These are phyloP conservation scores for Patella caerulea DNA, from an alignment of 2,888 invertebrate species.

Conservation along the genomic window DNA sequence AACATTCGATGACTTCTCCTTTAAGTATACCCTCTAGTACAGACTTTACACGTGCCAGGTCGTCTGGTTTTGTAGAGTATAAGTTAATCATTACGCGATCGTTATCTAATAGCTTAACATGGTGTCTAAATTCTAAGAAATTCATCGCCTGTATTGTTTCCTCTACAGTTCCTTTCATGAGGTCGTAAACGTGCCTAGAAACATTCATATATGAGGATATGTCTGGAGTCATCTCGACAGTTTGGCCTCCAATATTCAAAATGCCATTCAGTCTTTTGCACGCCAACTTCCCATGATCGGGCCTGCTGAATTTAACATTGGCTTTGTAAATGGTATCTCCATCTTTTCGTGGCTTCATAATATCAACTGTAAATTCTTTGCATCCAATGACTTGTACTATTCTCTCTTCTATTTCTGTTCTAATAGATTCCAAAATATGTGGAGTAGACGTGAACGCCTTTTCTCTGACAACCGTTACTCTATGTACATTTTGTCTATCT, in stretches of 20 bases:
- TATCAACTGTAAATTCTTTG: conserved; percentile 32
- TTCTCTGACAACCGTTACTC: conserved; percentile 21
- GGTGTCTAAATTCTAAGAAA: conserved; percentile 16
- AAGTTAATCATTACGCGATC: conserved; percentile 42
- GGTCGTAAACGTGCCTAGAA: conserved; percentile 31
- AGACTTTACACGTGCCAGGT: conserved; percentile 36
- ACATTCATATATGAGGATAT: conserved; percentile 39
- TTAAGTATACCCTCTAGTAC: conserved; percentile 38
- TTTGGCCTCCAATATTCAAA: conserved; percentile 20
- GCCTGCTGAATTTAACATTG: conserved; percentile 42
- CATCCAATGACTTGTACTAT: conserved; percentile 23
- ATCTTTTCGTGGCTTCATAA: conserved; percentile 30
- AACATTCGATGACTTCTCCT: conserved; percentile 41
- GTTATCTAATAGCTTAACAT: conserved; percentile 28
- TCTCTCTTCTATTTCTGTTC: conserved; percentile 21
- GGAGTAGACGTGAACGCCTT: not conserved
- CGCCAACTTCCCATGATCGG: conserved; percentile 41
- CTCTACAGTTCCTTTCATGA: conserved; percentile 34
- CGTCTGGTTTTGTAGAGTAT: conserved; percentile 31
- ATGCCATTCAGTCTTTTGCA: conserved; percentile 26
- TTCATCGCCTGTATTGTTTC: conserved; percentile 24
- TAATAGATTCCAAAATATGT: conserved; percentile 11
- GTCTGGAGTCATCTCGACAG: conserved; percentile 35
- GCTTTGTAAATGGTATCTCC: conserved; percentile 37
- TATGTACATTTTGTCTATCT: not conserved